Percentiles rank a stretch among this genome's conserved stretches.
Evolutionary conservation across 23 tunicate species (phyloP).

Genomic region (Botrylloides violaceus): DNA sequence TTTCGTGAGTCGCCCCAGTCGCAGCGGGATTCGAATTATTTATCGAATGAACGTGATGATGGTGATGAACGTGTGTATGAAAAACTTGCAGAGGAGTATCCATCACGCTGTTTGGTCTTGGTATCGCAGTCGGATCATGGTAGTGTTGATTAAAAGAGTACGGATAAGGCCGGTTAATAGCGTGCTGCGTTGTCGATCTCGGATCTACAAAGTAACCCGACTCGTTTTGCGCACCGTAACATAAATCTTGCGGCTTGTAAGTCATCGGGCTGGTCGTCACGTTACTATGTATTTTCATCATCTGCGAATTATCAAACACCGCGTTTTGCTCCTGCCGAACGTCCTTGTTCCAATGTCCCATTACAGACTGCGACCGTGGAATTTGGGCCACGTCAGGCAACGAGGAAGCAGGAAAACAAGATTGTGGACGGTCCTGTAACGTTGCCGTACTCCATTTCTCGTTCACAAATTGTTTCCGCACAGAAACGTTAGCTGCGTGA

Average conservation of each 20-base stretch:
- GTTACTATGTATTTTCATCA: neutral
- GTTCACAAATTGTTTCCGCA: neutral
- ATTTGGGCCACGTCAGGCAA: slow-evolving; percentile 1
- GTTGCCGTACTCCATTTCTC: neutral
- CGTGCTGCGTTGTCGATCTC: no score
- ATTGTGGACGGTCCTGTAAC: neutral
- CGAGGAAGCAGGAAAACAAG: neutral
- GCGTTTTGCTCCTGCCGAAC: neutral
- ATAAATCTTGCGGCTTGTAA: neutral
- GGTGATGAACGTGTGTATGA: slow-evolving; percentile 65
- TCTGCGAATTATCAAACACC: neutral
- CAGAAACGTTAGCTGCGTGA: no score
- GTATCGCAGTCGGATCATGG: neutral
- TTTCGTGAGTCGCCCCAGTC: neutral
- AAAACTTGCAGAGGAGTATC: slow-evolving; percentile 44
- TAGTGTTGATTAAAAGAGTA: neutral
- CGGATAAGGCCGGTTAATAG: no score
- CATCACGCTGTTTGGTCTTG: neutral
- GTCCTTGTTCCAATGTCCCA: neutral
- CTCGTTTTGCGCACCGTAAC: neutral
- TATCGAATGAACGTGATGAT: slow-evolving; percentile 58
- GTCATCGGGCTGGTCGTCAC: neutral
- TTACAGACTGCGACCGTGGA: neutral
- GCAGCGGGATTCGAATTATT: neutral
- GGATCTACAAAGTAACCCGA: neutral